These are phyloP conservation scores for Phylloscopus whistleri DNA, from an alignment of 2,113 vertebrate genomes.

Conservation along the genomic window DNA sequence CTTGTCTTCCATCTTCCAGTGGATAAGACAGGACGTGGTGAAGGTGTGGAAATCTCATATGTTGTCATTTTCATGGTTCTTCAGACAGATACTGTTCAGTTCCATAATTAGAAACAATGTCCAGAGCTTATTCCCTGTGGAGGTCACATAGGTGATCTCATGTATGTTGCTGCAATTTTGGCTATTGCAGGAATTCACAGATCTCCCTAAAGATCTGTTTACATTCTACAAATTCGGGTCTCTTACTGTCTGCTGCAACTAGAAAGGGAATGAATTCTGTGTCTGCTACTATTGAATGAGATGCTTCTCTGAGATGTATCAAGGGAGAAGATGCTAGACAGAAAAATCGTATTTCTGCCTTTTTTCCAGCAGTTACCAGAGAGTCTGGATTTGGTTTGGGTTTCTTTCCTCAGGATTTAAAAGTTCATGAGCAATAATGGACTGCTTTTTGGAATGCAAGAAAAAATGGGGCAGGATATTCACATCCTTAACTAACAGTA, in stretches of 20 bases:
- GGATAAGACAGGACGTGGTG: neutral
- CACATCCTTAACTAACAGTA: slow-evolving; percentile 2
- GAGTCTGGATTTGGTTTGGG: neutral
- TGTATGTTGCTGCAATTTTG: neutral
- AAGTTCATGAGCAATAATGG: neutral
- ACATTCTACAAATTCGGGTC: neutral
- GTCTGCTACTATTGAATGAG: neutral
- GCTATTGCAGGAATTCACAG: neutral
- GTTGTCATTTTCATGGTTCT: neutral
- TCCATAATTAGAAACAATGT: neutral
- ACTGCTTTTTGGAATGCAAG: neutral
- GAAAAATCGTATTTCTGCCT: neutral
- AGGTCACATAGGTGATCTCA: neutral
- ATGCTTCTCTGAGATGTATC: neutral
- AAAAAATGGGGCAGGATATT: neutral
- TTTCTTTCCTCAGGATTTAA: neutral
- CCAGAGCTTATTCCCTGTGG: neutral
- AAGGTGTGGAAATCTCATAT: neutral
- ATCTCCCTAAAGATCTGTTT: neutral
- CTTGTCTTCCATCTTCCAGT: neutral
- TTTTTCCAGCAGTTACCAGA: neutral
- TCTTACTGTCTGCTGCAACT: neutral
- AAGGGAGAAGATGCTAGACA: neutral
- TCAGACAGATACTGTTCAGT: neutral
- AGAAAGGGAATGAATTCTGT: neutral